These are phyloP conservation scores for Urophycis tenuis DNA, from an alignment of 2,797 vertebrate species.

Conservation along the genomic window DNA sequence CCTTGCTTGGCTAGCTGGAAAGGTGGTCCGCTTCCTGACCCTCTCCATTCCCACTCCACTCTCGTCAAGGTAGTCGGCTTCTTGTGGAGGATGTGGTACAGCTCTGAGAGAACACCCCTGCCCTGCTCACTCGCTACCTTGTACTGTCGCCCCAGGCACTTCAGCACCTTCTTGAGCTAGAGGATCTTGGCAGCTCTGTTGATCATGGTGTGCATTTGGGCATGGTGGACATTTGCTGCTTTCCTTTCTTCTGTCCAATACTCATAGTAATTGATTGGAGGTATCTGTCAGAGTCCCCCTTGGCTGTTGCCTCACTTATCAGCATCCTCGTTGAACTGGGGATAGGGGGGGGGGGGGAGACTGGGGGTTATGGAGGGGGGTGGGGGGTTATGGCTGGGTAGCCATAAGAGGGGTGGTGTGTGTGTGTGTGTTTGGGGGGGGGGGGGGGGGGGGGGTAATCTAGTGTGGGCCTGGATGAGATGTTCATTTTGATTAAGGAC, in stretches of 20 bases:
- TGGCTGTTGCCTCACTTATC: too few species aligned
- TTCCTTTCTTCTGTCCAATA: background rate
- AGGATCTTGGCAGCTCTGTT: background rate
- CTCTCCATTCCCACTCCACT: background rate
- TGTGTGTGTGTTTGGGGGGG: too few species aligned
- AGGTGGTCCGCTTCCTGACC: background rate
- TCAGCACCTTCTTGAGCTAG: background rate
- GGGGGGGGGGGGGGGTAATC: too few species aligned
- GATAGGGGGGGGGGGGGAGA: too few species aligned
- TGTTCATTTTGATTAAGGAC: background rate
- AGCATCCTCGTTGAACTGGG: too few species aligned
- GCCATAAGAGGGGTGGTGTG: too few species aligned
- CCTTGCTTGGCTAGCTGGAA: background rate
- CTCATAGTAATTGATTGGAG: too few species aligned
- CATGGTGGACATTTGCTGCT: background rate
- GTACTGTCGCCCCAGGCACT: background rate
- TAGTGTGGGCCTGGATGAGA: background rate
- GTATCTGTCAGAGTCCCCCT: too few species aligned
- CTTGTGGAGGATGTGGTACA: background rate
- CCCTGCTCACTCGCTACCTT: background rate
- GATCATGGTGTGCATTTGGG: background rate
- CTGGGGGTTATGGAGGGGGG: too few species aligned
- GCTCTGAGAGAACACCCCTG: background rate
- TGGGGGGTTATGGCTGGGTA: too few species aligned
- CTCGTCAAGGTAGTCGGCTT: background rate